phyloP scores from a whole-genome alignment of 2,113 vertebrate genomes.

The Nothobranchius kuhntae region DNA sequence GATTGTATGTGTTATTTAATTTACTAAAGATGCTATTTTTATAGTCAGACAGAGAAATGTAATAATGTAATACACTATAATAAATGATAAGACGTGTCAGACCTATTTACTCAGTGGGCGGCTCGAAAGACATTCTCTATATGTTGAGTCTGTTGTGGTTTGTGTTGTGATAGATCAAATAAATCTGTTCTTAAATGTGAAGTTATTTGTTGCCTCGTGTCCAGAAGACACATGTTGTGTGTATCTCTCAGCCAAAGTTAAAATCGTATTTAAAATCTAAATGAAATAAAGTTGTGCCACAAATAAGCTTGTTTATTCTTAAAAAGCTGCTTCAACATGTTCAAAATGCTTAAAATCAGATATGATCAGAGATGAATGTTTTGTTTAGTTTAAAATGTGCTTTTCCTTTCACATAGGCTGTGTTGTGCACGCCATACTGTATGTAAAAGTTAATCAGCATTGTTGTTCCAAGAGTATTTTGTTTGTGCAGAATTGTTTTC shows the following conservation, averaged over 20 bases:
- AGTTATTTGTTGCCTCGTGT: constrained; percentile 9
- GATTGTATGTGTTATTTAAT: constrained; percentile 5
- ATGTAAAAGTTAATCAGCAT: too few species aligned
- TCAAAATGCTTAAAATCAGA: background rate
- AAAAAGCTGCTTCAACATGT: constrained; percentile 35
- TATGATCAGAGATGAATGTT: background rate
- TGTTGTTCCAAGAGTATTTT: constrained; percentile 7
- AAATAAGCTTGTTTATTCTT: constrained; percentile 43
- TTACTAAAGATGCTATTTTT: constrained; percentile 44
- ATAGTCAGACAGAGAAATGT: constrained; percentile 18
- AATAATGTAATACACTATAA: too few species aligned
- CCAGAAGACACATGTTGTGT: background rate
- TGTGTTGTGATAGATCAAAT: constrained; percentile 3
- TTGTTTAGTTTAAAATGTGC: background rate
- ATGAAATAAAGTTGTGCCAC: constrained; percentile 1
- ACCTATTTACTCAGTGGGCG: constrained; percentile 8
- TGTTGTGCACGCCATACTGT: background rate
- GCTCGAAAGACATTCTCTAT: background rate
- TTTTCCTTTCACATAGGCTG: background rate
- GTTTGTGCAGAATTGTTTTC: background rate
- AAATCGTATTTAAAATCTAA: constrained; percentile 15
- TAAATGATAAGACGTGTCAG: background rate
- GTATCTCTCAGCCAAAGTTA: constrained; percentile 35
- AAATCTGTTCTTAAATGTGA: constrained; percentile 8
- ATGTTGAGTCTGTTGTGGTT: constrained; percentile 5